Percentiles rank a stretch among this genome's conserved stretches.
These are phyloP conservation scores for Psilopogon haemacephalus DNA, from an alignment of 2,113 vertebrate species.

Conservation along the genomic window DNA sequence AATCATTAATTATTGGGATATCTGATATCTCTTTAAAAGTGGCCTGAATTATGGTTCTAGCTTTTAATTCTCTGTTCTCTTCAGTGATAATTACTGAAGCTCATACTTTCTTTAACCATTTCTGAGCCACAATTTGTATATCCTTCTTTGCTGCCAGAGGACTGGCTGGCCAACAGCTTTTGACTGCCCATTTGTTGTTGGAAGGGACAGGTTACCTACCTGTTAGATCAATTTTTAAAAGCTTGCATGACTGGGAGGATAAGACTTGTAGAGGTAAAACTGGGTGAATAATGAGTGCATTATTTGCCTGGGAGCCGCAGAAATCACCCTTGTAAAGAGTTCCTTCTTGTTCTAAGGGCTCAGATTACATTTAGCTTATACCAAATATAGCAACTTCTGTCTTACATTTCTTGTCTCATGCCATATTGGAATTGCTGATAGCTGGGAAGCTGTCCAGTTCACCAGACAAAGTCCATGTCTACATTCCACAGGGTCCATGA, in stretches of 20 bases:
- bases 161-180: not conserved
- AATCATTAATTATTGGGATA: not conserved
- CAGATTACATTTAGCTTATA: not conserved
- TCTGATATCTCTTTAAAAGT: not conserved
- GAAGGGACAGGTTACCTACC: not conserved
- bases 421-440: slow-evolving; percentile 3
- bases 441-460: slow-evolving; percentile 44
- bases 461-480: not conserved
- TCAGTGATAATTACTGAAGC: not conserved
- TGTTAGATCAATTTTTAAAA: not conserved
- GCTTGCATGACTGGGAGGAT: not conserved
- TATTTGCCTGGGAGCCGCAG: not conserved
- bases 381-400: slow-evolving; percentile 15
- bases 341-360: not conserved
- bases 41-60: not conserved
- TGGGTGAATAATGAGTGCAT: not conserved
- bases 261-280: not conserved
- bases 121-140: not conserved
- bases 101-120: not conserved
- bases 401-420: slow-evolving; percentile 11
- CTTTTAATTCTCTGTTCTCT: not conserved
- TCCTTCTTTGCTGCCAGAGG: not conserved
- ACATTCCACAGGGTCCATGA: slow-evolving; percentile 30
- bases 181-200: not conserved
- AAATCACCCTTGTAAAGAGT: not conserved